Evolutionary conservation across 2,888 invertebrate species (phyloP).

Genomic region (Agrotis puta): DNA sequence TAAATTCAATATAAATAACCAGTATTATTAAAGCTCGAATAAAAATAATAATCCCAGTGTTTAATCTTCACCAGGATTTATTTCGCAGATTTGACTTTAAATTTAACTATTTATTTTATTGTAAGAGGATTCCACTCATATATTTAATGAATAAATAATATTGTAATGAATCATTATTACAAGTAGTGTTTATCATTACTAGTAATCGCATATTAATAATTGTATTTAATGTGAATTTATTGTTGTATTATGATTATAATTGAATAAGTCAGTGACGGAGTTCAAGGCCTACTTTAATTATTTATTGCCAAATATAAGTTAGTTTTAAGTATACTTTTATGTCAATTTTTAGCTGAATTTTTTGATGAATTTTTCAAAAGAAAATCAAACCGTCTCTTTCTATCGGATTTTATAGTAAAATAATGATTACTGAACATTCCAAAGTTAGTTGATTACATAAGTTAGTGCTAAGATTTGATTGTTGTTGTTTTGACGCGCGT

Average conservation of each 20-base stretch:
- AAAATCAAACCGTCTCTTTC: slow-evolving; percentile 29
- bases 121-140: slow-evolving; percentile 68
- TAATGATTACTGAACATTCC: slow-evolving; percentile 60
- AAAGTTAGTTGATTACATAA: slow-evolving; percentile 57
- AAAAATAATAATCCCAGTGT: neutral
- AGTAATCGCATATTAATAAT: slow-evolving; percentile 68
- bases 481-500: slow-evolving; percentile 32
- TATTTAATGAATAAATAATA: slow-evolving; percentile 8
- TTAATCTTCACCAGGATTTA: neutral
- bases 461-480: slow-evolving; percentile 53
- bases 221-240: slow-evolving; percentile 75
- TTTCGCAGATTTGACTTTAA: neutral
- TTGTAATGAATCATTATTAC: slow-evolving; percentile 52
- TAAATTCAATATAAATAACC: neutral
- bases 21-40: neutral
- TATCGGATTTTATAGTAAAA: slow-evolving; percentile 33
- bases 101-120: slow-evolving; percentile 42
- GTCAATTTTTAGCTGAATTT: slow-evolving; percentile 53
- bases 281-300: slow-evolving; percentile 75
- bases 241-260: slow-evolving; percentile 67
- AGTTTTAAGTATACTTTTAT: slow-evolving; percentile 58
- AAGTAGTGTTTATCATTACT: slow-evolving; percentile 69
- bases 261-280: slow-evolving; percentile 66
- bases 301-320: slow-evolving; percentile 65
- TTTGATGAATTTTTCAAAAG: slow-evolving; percentile 55